Evolutionary conservation across 2,888 invertebrate species (phyloP), one percentile per base, ranked within the genome.

Genomic region (Drosophila diplacantha): DNA sequence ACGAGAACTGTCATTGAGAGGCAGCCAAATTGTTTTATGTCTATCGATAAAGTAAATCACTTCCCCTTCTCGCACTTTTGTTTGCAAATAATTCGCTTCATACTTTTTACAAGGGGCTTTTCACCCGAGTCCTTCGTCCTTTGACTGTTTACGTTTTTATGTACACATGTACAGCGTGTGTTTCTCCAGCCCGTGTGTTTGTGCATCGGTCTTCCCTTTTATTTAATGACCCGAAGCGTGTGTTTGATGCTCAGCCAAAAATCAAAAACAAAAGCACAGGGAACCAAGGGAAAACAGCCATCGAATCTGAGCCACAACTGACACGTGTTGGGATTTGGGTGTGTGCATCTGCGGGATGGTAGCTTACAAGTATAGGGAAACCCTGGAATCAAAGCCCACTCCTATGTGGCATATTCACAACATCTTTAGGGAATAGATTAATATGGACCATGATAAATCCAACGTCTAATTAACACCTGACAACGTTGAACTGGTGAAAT

Each of bases 11-110:
- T 63, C 54, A 53, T 64, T 64, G 46, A 64, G 66, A 46, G 55
- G 65, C 72, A 63, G 59, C 72, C 81, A 75, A 75, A 75, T 75
- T 75, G 75, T 80, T 75, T 75, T 77, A 80, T 75, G 81, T 67
- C 61, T 69, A 74, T 77, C 77, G 81, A 75, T 75, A 74, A 80
- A 80, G 80, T 71, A 80, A 75, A 75, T 75, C 77, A 80, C 74
- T 76, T 71, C 66, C 74, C 77, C 38, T 59, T 56, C 50, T 57
- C 63, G 56, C 66, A 65, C 65, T 66, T 57, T 54, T 74, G 58
- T 69, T 61, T 61, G 69, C 69, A 59, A 61, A 61, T 58, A 75
- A 63, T 63, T 64, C 63, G 65, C 62, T 64, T 69, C 72, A 52
- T 75, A 65, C 65, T 52, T 63, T 55, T 62, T 58, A 60, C 72